These are phyloP conservation scores for Leptogaster cylindrica DNA, from an alignment of 2,888 invertebrate species.

Conservation along the genomic window DNA sequence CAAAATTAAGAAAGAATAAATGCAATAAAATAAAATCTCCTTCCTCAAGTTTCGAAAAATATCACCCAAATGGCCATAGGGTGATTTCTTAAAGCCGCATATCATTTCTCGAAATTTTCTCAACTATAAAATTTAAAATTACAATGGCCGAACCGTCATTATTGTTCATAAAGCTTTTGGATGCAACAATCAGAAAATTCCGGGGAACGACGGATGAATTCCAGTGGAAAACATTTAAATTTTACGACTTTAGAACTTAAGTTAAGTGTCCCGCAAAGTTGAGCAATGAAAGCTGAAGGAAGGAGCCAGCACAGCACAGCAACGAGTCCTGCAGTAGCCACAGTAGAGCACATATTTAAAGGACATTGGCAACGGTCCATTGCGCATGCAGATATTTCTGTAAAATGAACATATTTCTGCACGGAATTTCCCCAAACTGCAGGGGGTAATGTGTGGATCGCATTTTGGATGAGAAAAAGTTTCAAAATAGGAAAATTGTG, in stretches of 20 bases:
- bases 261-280: conserved; percentile 47
- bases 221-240: conserved; percentile 45
- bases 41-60: background rate
- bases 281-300: conserved; percentile 45
- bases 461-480: background rate
- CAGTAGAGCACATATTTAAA: background rate
- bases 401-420: background rate
- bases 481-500: background rate
- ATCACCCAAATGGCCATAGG: background rate
- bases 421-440: background rate
- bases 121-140: background rate
- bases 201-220: conserved; percentile 35
- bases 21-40: background rate
- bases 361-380: background rate
- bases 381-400: conserved; percentile 17
- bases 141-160: background rate
- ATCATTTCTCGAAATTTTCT: background rate
- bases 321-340: conserved; percentile 24
- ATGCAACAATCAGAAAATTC: conserved; percentile 33
- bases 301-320: conserved; percentile 19
- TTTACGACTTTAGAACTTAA: conserved; percentile 47
- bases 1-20: background rate
- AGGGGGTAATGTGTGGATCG: conserved; percentile 4
- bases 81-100: background rate
- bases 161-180: background rate